Percentiles rank a stretch among this genome's conserved stretches.
Evolutionary conservation across 2,888 invertebrate genomes (phyloP).

Genomic region (Mesoligia furuncula): DNA sequence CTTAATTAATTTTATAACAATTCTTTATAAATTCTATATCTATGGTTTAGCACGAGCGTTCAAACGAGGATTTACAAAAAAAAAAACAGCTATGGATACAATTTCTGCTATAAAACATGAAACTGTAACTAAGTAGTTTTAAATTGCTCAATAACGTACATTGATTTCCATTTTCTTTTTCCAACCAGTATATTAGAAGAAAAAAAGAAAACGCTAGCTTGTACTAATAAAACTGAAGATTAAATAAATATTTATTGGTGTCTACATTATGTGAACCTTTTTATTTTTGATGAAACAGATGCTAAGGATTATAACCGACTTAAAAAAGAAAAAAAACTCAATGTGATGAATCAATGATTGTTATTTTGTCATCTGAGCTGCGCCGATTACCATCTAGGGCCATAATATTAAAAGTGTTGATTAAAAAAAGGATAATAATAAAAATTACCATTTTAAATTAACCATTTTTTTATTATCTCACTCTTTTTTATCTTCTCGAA

Average conservation of each 20-base stretch:
- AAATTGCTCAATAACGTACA: conserved; percentile 9
- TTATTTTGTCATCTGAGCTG: conserved; percentile 14
- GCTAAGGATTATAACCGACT: background rate
- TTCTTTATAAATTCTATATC: background rate
- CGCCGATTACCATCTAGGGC: background rate
- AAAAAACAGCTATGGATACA: background rate
- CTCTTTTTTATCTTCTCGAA: too few relatives aligned
- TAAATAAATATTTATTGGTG: conserved; percentile 18
- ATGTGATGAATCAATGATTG: background rate
- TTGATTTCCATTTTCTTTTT: conserved; percentile 16
- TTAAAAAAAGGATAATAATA: too few relatives aligned
- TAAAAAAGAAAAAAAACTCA: background rate
- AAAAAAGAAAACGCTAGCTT: background rate
- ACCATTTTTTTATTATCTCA: background rate
- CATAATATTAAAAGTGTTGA: background rate
- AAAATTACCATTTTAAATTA: background rate
- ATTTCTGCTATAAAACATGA: background rate
- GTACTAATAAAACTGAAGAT: conserved; percentile 8
- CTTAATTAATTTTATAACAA: too few relatives aligned
- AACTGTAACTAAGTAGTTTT: background rate
- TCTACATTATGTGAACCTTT: conserved; percentile 8
- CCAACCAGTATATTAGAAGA: background rate
- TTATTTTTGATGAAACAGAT: background rate
- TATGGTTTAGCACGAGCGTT: background rate
- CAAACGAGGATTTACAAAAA: background rate